Base-by-base conservation (phyloP, 2,888 invertebrate species). In the Rhamnusium bicolor region DNA sequence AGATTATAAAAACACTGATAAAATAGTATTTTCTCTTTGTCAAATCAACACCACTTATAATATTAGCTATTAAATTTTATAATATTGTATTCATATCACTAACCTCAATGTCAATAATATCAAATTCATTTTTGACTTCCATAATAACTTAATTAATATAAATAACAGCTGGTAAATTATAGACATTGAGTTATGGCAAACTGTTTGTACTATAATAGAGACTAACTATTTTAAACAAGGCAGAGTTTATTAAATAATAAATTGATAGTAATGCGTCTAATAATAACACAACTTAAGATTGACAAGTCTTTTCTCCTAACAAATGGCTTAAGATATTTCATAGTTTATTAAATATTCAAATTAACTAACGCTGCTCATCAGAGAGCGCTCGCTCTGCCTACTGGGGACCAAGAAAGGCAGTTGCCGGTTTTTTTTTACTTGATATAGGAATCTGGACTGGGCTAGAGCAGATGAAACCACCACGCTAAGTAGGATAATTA, bases 291-390 rank as follows among this genome's bases (percentile, higher is more conserved):
- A 71, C 72, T 69, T 67, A 47, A 77, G 79, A 81, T 80, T 77
- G 80, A 81, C 80, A 75, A 77, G 77, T 56, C 68, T 72, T 74
- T 74, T 75, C 69, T 69, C 74, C 53, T 74, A 74, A 79, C 63
- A 78, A 77, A 81, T 81, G 69, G 68, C 49, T n/a, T 56, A 58
- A 62, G 60, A 80, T 80, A 79, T 75, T 79, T 79, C 80, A 77
- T 68, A 56, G 72, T 58, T 75, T 71, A 78, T 76, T 79, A 73
- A 76, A 69, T 76, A 75, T 76, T 80, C 60, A 76, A 78, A 80
- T 77, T 74, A 68, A 32, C 60, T 10, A 27, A 70, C 65, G 27
- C 53, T 65, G 65, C 29, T 65, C 65, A 65, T 65, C 65, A 53
- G 49, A 49, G 65, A 65, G 65, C 53, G 53, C 47, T 62, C 49